Conservation (phyloP, 2,113 vertebrate species). For the Condylura cristata region DNA sequence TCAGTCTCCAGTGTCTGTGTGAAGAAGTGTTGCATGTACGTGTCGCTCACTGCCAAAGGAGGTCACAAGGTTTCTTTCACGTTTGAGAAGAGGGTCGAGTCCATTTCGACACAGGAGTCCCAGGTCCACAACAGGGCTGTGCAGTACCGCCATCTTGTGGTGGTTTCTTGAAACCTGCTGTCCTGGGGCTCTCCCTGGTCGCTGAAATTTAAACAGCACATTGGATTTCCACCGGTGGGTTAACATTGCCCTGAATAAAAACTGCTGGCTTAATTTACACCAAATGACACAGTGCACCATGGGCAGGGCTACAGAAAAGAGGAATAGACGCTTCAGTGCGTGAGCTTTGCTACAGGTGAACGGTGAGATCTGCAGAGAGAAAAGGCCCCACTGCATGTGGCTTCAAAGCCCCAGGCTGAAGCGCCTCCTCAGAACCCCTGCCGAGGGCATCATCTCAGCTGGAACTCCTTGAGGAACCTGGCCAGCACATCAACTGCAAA, state of each 20-base stretch:
- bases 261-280: neutral
- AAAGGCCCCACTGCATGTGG: neutral
- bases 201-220: neutral
- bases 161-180: neutral
- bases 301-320: neutral
- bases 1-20: neutral
- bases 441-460: neutral
- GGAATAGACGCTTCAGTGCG: neutral
- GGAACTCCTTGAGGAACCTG: neutral
- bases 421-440: neutral
- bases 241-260: neutral
- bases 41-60: neutral
- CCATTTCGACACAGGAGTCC: neutral
- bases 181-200: neutral
- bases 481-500: neutral
- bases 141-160: conserved; percentile 43
- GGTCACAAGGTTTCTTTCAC: neutral
- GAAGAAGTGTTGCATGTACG: neutral
- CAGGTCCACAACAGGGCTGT: neutral
- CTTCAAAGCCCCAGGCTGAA: neutral
- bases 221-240: neutral
- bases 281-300: neutral
- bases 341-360: neutral
- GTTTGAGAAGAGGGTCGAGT: neutral
- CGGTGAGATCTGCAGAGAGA: neutral